Evolutionary conservation across 2,888 invertebrate species (phyloP), one percentile per base, ranked within the genome.

Genomic region (Thereva nobilitata): DNA sequence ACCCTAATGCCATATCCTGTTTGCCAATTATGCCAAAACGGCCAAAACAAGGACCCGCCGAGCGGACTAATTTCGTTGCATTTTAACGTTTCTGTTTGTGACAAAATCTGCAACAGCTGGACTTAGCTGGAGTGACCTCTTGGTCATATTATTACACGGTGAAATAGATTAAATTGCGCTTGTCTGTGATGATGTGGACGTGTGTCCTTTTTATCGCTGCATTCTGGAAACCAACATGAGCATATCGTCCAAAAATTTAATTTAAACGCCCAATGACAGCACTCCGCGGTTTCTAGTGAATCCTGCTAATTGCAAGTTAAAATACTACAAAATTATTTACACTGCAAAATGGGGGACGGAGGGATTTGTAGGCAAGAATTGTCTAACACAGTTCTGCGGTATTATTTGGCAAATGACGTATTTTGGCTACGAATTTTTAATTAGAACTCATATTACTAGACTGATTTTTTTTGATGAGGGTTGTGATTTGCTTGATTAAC

Each of bases 21-120:
- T 59, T 59, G 47, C 59, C 59, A 59, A 59, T 59, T 59, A 59
- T 59, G 59, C 49, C 23, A 47, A 38, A 59, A 59, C 47, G 49
- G 37, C 52, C 59, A 40, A 59, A 47, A 59, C 38, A 59, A 59
- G 10, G 45, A 38, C 59, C 45, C 47, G 49, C 47, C 47, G 42
- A 59, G 45, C 38, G 59, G 8, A 59, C 59, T 59, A 59, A 59
- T 59, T 59, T 59, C 10, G 47, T 34, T 38, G 34, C 47, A 47
- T 47, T 59, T 59, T 37, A 59, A 47, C 38, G 37, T 23, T 23
- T 23, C 23, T 23, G 23, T 23, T 23, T 23, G 23, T 23, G 23
- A 23, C 23, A 23, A 23, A 42, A 41, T 23, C 59, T 37, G 59
- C 59, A 59, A 59, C 59, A 59, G 59, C 47, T 59, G 59, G 23